These are phyloP conservation scores for Amiota minor DNA, from an alignment of 2,888 invertebrate species.

Conservation along the genomic window DNA sequence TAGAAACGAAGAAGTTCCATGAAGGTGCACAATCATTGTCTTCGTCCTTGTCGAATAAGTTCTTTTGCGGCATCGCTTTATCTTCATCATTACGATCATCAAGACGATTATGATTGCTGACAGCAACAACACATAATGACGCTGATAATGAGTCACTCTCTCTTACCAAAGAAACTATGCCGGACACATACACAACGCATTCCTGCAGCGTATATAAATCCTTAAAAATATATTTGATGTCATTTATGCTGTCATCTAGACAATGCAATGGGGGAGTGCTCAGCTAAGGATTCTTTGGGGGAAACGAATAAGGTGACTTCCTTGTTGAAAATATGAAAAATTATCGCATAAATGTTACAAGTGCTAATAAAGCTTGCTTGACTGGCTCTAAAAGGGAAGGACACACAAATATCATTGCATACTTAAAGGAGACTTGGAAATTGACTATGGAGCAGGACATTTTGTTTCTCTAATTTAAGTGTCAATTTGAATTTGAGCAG, in stretches of 20 bases:
- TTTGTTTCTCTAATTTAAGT: no score
- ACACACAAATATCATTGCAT: no score
- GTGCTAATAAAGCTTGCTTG: slow-evolving; percentile 34
- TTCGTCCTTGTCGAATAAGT: not conserved
- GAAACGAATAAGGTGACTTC: not conserved
- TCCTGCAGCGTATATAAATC: slow-evolving; percentile 29
- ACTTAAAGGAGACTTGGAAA: no score
- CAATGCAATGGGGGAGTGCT: not conserved
- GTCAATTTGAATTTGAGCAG: no score
- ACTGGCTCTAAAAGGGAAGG: not conserved
- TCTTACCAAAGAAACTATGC: slow-evolving; percentile 28
- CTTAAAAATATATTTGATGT: slow-evolving; percentile 43
- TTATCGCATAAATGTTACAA: slow-evolving; percentile 41
- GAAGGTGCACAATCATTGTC: slow-evolving; percentile 6
- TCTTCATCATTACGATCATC: slow-evolving; percentile 15
- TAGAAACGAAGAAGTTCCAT: not conserved
- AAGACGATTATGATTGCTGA: not conserved
- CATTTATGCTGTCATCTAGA: slow-evolving; percentile 30
- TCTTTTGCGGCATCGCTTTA: not conserved
- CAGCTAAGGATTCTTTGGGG: not conserved
- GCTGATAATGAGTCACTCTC: slow-evolving; percentile 6
- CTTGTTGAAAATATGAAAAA: slow-evolving; percentile 38
- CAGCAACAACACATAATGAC: slow-evolving; percentile 20
- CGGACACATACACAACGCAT: slow-evolving; percentile 40
- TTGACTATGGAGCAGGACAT: no score